Evolutionary conservation across 2,797 vertebrate genomes (phyloP).

Genomic region (Schizopygopsis malacanthus): DNA sequence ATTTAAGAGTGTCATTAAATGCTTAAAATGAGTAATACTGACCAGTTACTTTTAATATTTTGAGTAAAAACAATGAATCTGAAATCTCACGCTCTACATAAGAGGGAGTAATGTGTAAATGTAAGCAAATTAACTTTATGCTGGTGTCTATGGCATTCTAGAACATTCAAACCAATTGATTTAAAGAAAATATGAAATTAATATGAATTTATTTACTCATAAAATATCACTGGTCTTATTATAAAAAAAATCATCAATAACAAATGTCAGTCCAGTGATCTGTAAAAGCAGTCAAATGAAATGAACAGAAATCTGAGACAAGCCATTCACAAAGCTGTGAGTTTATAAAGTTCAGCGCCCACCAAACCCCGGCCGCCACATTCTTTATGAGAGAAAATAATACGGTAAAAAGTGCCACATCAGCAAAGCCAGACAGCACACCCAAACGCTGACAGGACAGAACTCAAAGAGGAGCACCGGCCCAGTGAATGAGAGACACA

Average conservation of each 20-base stretch:
- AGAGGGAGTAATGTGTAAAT: constrained; percentile 79
- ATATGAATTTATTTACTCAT: not conserved
- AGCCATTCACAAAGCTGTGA: not conserved
- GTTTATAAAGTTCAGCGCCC: constrained; percentile 16
- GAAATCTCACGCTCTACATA: constrained; percentile 89
- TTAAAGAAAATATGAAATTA: not conserved
- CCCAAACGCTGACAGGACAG: constrained; percentile 74
- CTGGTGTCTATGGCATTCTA: not conserved
- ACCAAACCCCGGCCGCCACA: constrained; percentile 18
- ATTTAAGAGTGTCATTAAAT: not conserved
- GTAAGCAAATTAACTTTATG: not conserved
- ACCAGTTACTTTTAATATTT: not conserved
- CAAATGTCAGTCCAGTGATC: not conserved
- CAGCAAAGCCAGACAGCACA: constrained; percentile 70
- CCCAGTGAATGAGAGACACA: constrained; percentile 18
- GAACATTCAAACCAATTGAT: not conserved
- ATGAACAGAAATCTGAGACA: not conserved
- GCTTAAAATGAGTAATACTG: not conserved
- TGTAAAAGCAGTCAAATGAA: not conserved
- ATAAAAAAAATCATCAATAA: not conserved
- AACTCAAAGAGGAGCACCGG: constrained; percentile 56
- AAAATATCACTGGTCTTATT: not conserved
- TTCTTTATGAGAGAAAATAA: constrained; percentile 69
- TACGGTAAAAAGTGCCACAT: constrained; percentile 73
- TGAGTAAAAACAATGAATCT: not conserved